These are phyloP conservation scores for Diabrotica undecimpunctata DNA, from an alignment of 1,140 invertebrate species.

Conservation along the genomic window DNA sequence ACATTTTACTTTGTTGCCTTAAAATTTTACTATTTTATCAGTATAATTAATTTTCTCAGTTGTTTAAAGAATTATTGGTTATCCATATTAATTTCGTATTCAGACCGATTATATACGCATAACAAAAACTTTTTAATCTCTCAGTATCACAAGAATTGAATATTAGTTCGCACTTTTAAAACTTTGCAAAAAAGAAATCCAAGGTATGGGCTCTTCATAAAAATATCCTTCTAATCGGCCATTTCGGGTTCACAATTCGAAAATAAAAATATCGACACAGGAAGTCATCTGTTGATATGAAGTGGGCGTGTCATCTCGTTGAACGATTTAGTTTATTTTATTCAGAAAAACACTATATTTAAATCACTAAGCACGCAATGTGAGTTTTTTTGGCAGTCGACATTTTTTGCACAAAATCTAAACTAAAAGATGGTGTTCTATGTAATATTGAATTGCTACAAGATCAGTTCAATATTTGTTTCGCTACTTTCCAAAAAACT, in stretches of 20 bases:
- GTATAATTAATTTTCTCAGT: too few relatives aligned
- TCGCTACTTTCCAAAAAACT: constrained; percentile 40
- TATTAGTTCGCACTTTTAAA: neutral
- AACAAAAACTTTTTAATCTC: neutral
- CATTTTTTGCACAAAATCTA: constrained; percentile 35
- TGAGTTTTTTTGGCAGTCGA: constrained; percentile 40
- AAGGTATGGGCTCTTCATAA: neutral
- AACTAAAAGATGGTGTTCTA: constrained; percentile 39
- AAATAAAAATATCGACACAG: constrained; percentile 29
- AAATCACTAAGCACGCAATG: constrained; percentile 42
- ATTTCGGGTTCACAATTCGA: neutral
- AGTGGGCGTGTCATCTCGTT: constrained; percentile 42
- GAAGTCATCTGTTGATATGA: constrained; percentile 41
- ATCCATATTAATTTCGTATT: too few relatives aligned
- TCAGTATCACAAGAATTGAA: constrained; percentile 2
- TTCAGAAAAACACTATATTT: constrained; percentile 37
- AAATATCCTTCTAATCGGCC: constrained; percentile 2
- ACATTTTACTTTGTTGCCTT: too few relatives aligned
- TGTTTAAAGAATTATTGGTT: too few relatives aligned
- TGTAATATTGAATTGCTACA: constrained; percentile 22
- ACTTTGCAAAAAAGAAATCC: neutral
- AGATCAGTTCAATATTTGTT: constrained; percentile 26
- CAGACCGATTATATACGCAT: neutral
- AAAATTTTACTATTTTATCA: too few relatives aligned
- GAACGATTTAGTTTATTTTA: constrained; percentile 24